Percentiles rank a stretch among this genome's conserved stretches.
Evolutionary conservation across 64 coral and sea anemone genomes (phyloP).

Genomic region (Porites australiensis): DNA sequence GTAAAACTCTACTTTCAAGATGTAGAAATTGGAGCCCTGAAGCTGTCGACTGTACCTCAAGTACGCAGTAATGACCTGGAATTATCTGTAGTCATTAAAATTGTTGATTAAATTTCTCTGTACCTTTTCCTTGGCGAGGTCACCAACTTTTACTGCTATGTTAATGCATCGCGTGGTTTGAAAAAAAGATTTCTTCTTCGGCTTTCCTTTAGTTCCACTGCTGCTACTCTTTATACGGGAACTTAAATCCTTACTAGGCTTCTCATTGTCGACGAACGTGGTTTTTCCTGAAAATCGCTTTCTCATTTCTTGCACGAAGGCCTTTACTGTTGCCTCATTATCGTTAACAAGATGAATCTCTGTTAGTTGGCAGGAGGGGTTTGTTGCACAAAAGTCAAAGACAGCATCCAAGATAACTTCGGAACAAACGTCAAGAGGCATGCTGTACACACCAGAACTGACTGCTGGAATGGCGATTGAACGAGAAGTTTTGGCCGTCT

Average conservation of each 20-base stretch:
- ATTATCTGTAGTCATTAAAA: too few relatives aligned
- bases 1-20: too few relatives aligned
- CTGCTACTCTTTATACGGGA: too few relatives aligned
- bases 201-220: neutral
- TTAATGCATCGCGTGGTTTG: neutral
- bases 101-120: too few relatives aligned
- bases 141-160: constrained; percentile 5
- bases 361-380: constrained; percentile 1
- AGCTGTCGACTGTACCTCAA: too few relatives aligned
- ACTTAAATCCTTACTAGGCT: neutral
- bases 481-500: neutral
- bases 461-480: constrained; percentile 78
- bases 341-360: constrained; percentile 75
- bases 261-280: constrained; percentile 13
- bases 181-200: neutral
- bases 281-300: constrained; percentile 22
- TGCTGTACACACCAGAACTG: constrained; percentile 65
- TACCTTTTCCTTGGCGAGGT: constrained; percentile 53
- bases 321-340: constrained; percentile 19
- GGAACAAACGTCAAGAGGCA: constrained; percentile 66
- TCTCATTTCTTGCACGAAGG: constrained; percentile 55
- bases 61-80: too few relatives aligned
- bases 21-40: too few relatives aligned
- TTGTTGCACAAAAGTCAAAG: constrained; percentile 42
- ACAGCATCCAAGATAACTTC: constrained; percentile 61